phyloP scores from a whole-genome alignment of 1,140 invertebrate species.

The Argopecten irradians region DNA sequence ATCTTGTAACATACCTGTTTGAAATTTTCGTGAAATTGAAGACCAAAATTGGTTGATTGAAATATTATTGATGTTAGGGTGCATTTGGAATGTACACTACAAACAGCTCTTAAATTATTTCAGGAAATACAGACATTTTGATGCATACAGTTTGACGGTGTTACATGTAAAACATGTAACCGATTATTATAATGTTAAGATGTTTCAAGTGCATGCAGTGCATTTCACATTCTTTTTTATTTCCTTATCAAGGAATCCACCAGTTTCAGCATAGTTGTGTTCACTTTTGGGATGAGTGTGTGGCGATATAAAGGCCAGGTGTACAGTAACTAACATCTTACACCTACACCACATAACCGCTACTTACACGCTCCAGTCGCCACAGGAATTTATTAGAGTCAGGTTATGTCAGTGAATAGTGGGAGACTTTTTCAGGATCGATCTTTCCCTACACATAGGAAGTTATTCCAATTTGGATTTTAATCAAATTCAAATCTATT shows the following conservation, averaged over 20 bases:
- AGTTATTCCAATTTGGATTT: too few species aligned
- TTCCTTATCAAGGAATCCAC: neutral
- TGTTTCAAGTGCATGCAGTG: neutral
- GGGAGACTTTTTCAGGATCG: neutral
- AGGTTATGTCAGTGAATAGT: neutral
- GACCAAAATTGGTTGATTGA: too few species aligned
- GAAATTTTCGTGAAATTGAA: too few species aligned
- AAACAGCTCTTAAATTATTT: neutral
- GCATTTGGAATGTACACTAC: neutral
- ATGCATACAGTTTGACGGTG: neutral
- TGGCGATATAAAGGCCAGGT: neutral
- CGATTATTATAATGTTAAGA: neutral
- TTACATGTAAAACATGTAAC: neutral
- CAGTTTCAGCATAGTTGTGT: neutral
- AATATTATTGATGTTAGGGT: neutral
- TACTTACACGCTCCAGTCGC: neutral
- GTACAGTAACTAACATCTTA: neutral
- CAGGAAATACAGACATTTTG: neutral
- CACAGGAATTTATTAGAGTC: neutral
- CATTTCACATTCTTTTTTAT: neutral
- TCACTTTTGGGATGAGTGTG: neutral
- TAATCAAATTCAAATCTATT: too few species aligned
- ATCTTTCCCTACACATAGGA: too few species aligned
- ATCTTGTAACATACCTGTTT: too few species aligned
- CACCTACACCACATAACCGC: neutral